Conservation (phyloP, 2,888 invertebrate species). For the Abrostola triplasia region DNA sequence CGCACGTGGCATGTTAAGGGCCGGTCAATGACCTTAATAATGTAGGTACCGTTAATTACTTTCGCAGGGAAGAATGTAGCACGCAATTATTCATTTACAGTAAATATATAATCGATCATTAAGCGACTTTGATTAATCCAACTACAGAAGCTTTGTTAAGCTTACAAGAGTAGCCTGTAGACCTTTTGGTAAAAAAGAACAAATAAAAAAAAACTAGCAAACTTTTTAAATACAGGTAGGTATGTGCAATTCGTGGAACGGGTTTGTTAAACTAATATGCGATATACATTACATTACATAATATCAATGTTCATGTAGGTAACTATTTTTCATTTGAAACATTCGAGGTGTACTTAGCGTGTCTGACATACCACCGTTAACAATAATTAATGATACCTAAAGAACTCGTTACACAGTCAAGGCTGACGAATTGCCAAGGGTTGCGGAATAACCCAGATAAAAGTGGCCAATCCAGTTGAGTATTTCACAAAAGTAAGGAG, state of each 20-base stretch:
- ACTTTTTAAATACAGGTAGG: too few species aligned
- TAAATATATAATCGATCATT: conserved; percentile 50
- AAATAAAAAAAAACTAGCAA: too few species aligned
- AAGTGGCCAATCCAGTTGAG: conserved; percentile 1
- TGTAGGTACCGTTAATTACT: conserved; percentile 78
- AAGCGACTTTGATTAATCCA: conserved; percentile 13
- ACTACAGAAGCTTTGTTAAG: conserved; percentile 2
- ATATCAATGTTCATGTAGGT: too few species aligned
- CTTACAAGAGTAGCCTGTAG: too few species aligned
- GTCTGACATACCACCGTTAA: background rate
- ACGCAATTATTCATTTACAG: conserved; percentile 62
- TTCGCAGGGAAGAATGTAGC: conserved; percentile 70
- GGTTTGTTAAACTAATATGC: too few species aligned
- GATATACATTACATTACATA: too few species aligned
- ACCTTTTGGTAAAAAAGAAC: too few species aligned
- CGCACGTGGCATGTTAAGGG: conserved; percentile 76
- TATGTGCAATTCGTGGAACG: too few species aligned
- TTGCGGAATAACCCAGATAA: background rate
- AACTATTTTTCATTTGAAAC: too few species aligned
- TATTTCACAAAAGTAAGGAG: background rate
- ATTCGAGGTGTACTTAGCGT: too few species aligned
- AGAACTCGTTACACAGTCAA: background rate
- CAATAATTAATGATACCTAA: background rate
- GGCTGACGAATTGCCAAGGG: conserved; percentile 1
- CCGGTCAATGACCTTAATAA: conserved; percentile 79